Percentiles rank a stretch among this genome's conserved stretches.
phyloP scores from a whole-genome alignment of 2,888 invertebrate genomes.

The Acanthococcus lagerstroemiae region DNA sequence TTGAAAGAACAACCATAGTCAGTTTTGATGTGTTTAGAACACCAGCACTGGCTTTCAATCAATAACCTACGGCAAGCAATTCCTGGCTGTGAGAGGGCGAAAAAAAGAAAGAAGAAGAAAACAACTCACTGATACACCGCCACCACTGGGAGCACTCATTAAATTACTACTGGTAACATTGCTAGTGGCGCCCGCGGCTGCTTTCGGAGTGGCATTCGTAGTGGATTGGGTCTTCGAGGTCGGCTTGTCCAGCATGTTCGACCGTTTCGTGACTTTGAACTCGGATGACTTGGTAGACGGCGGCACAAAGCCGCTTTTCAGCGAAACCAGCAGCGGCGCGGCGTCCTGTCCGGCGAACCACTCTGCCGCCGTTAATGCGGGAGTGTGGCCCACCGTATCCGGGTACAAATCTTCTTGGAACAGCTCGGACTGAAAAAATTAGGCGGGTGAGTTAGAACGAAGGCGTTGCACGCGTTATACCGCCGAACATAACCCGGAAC shows the following conservation, averaged over 20 bases:
- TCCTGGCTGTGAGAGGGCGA: too few species aligned
- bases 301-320: slow-evolving; percentile 67
- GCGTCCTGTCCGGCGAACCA: slow-evolving; percentile 83
- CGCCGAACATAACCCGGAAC: too few species aligned
- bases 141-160: neutral
- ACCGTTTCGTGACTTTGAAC: slow-evolving; percentile 64
- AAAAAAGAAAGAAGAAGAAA: too few species aligned
- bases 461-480: too few species aligned
- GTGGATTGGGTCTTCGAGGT: slow-evolving; percentile 11
- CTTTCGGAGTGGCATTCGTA: neutral
- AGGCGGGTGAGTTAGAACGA: too few species aligned
- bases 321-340: slow-evolving; percentile 81
- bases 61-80: too few species aligned
- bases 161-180: slow-evolving; percentile 26
- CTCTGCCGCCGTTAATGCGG: slow-evolving; percentile 81
- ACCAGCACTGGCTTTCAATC: too few species aligned
- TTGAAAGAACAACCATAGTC: too few species aligned
- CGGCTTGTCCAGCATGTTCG: slow-evolving; percentile 65
- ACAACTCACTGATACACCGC: too few species aligned
- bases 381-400: slow-evolving; percentile 82
- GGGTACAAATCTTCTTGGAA: slow-evolving; percentile 97
- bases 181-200: slow-evolving; percentile 11
- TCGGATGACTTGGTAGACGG: slow-evolving; percentile 49
- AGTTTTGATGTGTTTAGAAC: too few species aligned
- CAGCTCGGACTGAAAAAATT: slow-evolving; percentile 61